Evolutionary conservation across 2,888 invertebrate species (phyloP).

Genomic region (Epinotia demarniana): DNA sequence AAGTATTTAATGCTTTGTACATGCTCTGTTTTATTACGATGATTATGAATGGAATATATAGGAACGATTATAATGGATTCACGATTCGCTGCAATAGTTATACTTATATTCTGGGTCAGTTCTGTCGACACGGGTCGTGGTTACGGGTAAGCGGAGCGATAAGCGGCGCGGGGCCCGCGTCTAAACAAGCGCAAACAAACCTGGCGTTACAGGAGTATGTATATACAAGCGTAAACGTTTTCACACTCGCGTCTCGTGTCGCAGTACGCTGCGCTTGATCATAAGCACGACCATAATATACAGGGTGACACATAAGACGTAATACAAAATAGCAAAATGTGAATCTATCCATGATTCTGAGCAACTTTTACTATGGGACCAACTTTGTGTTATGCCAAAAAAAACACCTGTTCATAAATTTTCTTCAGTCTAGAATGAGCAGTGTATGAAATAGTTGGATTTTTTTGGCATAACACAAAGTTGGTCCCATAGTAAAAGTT

Average conservation of each 20-base stretch:
- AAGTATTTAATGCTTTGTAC: conserved; percentile 59
- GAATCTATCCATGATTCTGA: no score
- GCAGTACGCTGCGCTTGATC: neutral
- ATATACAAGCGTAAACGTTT: neutral
- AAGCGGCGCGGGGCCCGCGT: neutral
- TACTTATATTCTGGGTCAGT: conserved; percentile 15
- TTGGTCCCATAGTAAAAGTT: no score
- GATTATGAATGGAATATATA: conserved; percentile 62
- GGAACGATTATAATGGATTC: conserved; percentile 45
- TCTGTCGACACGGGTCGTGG: conserved; percentile 10
- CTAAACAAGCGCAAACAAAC: neutral
- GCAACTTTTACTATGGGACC: no score
- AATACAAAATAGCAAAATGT: no score
- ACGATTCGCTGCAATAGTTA: conserved; percentile 19
- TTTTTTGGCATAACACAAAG: no score
- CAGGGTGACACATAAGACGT: no score
- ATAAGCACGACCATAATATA: neutral
- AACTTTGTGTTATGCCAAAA: no score
- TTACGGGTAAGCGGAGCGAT: conserved; percentile 4
- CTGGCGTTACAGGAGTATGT: neutral
- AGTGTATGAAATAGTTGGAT: no score
- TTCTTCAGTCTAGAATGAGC: no score
- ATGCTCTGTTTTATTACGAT: conserved; percentile 45
- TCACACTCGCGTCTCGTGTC: conserved; percentile 4
- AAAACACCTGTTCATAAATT: no score